Percentiles rank a stretch among this genome's conserved stretches.
phyloP scores from a whole-genome alignment of 2,888 invertebrate species.

The Tetragonisca angustula region DNA sequence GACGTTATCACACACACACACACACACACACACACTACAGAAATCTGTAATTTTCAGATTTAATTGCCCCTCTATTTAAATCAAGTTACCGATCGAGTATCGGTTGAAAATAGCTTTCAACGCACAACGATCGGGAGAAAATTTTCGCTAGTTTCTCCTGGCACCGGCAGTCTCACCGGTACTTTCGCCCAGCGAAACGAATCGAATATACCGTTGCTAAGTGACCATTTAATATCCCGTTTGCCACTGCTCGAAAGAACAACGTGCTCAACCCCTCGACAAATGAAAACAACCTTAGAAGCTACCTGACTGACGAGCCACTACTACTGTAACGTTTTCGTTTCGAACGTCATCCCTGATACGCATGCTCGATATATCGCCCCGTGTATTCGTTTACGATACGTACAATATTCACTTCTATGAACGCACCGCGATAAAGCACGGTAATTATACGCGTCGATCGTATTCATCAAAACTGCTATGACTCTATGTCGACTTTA shows the following conservation, averaged over 20 bases:
- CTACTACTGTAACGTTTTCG: not conserved
- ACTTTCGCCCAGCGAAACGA: constrained; percentile 66
- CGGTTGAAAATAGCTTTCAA: constrained; percentile 43
- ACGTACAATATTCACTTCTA: not conserved
- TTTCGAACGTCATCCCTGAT: constrained; percentile 10
- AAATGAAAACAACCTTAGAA: not conserved
- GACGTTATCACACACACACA: not conserved
- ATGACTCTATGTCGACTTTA: not conserved
- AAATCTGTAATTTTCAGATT: not conserved
- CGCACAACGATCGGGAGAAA: constrained; percentile 54
- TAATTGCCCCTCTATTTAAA: not conserved
- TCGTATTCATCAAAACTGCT: too few species aligned
- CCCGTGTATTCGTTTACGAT: not conserved
- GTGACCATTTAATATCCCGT: constrained; percentile 44
- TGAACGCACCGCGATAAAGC: not conserved
- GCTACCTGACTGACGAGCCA: not conserved
- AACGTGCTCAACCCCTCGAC: not conserved
- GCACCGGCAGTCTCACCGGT: constrained; percentile 63
- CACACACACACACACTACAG: not conserved
- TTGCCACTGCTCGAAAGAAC: not conserved
- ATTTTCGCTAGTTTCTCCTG: constrained; percentile 71
- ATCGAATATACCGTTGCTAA: constrained; percentile 61
- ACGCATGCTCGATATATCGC: constrained; percentile 9
- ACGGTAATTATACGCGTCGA: not conserved
- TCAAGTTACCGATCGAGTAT: constrained; percentile 11